These are phyloP conservation scores for Pogonomyrmex californicus DNA, from an alignment of 1,140 invertebrate species.

Conservation along the genomic window DNA sequence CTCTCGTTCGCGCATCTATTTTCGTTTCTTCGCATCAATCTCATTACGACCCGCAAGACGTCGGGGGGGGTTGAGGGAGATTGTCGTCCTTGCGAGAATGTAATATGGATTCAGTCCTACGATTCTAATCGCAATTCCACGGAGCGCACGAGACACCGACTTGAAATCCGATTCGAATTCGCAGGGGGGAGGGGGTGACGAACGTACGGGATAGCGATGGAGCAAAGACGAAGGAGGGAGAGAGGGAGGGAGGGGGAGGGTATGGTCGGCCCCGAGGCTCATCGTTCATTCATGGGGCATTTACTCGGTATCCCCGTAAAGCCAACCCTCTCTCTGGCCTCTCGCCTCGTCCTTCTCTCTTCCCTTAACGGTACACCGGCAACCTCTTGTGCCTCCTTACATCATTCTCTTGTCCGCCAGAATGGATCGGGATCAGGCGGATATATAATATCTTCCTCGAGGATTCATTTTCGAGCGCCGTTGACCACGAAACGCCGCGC, in stretches of 20 bases:
- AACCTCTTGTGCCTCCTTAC: conserved; percentile 76
- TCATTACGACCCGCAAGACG: conserved; percentile 49
- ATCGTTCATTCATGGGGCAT: conserved; percentile 87
- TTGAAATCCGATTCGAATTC: conserved; percentile 83
- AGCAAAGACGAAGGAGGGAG: conserved; percentile 46
- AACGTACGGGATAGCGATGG: neutral
- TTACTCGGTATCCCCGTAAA: conserved; percentile 86
- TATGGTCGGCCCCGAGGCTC: conserved; percentile 81
- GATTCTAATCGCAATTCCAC: conserved; percentile 79
- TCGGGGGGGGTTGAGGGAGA: neutral
- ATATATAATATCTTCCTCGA: conserved; percentile 82
- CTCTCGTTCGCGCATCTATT: conserved; percentile 61
- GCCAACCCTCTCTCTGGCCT: conserved; percentile 68
- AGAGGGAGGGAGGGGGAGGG: conserved; percentile 22
- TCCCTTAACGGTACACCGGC: conserved; percentile 44
- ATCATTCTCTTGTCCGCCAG: conserved; percentile 81
- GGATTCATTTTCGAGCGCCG: conserved; percentile 76
- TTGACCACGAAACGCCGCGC: conserved; percentile 53
- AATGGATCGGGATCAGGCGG: conserved; percentile 84
- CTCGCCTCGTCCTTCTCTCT: conserved; percentile 48
- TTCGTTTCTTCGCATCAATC: conserved; percentile 65
- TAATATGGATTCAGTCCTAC: conserved; percentile 81
- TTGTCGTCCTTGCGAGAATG: conserved; percentile 69
- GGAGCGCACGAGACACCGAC: conserved; percentile 71
- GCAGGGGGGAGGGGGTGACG: conserved; percentile 43